These are phyloP conservation scores for Chroicocephalus ridibundus DNA, from an alignment of 2,113 vertebrate species.

Conservation along the genomic window DNA sequence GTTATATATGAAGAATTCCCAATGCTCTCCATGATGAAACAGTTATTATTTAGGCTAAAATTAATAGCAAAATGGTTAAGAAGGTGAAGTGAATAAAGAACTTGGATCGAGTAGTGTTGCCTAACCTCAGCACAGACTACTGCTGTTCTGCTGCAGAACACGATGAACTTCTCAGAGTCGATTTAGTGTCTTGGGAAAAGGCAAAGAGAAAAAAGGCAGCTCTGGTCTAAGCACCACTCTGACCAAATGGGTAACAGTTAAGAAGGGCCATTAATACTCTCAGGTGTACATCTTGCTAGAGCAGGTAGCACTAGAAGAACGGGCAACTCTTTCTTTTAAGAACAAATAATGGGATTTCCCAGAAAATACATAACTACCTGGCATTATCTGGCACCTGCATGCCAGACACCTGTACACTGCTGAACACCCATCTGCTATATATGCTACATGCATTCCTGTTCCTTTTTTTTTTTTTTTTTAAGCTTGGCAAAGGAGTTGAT, in stretches of 20 bases:
- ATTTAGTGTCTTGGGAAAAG: background rate
- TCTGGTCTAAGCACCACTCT: background rate
- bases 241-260: background rate
- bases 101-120: background rate
- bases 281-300: background rate
- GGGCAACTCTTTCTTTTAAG: background rate
- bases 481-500: conserved; percentile 41
- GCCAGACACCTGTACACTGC: conserved; percentile 28
- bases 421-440: conserved; percentile 43
- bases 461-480: background rate
- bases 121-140: background rate
- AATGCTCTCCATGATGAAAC: background rate
- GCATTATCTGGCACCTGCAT: conserved; percentile 1
- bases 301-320: background rate
- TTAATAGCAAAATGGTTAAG: background rate
- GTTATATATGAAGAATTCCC: background rate
- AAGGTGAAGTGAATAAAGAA: background rate
- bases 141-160: background rate
- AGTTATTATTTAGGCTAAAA: background rate
- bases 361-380: background rate
- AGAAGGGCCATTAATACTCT: background rate
- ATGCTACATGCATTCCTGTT: background rate
- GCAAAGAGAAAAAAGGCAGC: background rate
- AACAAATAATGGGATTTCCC: background rate
- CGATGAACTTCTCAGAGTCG: background rate